Evolutionary conservation across 2,888 invertebrate genomes (phyloP), one percentile per base, ranked within the genome.

Genomic region (Aporophyla nigra): DNA sequence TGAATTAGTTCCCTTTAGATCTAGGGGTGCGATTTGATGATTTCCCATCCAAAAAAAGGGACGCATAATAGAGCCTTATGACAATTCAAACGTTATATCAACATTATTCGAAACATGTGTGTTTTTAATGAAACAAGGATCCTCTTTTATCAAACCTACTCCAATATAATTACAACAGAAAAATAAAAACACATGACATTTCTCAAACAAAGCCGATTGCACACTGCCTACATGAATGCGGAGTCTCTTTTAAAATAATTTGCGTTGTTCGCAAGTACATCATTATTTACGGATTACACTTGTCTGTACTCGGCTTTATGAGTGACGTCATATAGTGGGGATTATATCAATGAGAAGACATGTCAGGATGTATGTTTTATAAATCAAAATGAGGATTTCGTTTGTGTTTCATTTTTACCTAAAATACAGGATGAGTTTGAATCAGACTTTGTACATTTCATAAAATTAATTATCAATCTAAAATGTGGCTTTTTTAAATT

Each of bases 271-370:
- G n/a, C 79, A 69, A 86, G 84, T 56, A 82, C 87, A 76, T 88
- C 88, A 88, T 88, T 88, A 88, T 88, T 88, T 87, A 71, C 78
- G 88, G 88, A 88, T 88, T 88, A 88, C 76, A 71, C 80, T 85
- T 71, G 85, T 85, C 78, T 79, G 86, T 82, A 59, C 76, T 74
- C 51, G 16, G 70, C 68, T 71, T 78, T 85, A 75, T 76, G 71
- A 79, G 79, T 81, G 82, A 78, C 73, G 73, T 83, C 78, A 78
- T 75, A 68, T 70, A 73, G 73, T 65, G 73, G 58, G 79, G 86
- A 80, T 84, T 87, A 80, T 68, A 66, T 59, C 78, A 62, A 74
- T 59, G 58, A 54, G 21, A 82, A 79, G 70, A 59, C 61, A 75
- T 66, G 56, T 66, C 61, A 78, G 24, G 51, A 63, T 58, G 53